Conservation (phyloP, 2,888 invertebrate genomes). For the Agrotis clavis region DNA sequence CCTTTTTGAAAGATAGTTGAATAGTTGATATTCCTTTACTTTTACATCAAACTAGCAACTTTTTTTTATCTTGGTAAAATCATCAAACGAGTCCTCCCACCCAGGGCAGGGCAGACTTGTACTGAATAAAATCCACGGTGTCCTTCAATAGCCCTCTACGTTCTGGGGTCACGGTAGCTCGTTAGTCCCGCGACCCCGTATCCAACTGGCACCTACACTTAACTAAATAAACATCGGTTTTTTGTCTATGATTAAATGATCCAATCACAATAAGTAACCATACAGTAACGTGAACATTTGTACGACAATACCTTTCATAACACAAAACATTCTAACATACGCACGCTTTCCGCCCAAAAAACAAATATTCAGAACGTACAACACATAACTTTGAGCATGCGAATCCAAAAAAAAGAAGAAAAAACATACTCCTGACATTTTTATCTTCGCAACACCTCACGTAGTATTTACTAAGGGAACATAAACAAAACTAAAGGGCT, state of each 20-base stretch:
- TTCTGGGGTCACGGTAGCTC: too few relatives aligned
- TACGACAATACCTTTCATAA: slow-evolving; percentile 8
- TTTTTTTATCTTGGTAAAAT: too few relatives aligned
- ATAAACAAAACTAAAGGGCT: slow-evolving; percentile 77
- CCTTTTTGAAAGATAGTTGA: too few relatives aligned
- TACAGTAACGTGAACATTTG: slow-evolving; percentile 11
- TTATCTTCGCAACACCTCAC: slow-evolving; percentile 61
- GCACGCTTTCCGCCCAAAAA: slow-evolving; percentile 1
- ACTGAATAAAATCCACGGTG: too few relatives aligned
- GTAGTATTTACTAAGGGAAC: slow-evolving; percentile 52
- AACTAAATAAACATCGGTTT: background rate
- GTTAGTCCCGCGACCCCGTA: too few relatives aligned
- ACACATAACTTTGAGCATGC: slow-evolving; percentile 48
- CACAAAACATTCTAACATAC: slow-evolving; percentile 17
- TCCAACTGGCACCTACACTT: too few relatives aligned
- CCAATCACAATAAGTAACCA: background rate
- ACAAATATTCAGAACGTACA: slow-evolving; percentile 39
- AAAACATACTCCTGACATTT: slow-evolving; percentile 64
- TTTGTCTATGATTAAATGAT: background rate
- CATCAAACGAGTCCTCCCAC: too few relatives aligned
- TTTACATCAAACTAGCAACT: too few relatives aligned
- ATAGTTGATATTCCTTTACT: too few relatives aligned
- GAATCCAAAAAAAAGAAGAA: slow-evolving; percentile 46
- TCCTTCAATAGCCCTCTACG: too few relatives aligned
- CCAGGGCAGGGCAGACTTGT: too few relatives aligned